Conservation (phyloP, 2,113 vertebrate genomes). For the Engraulis encrasicolus region DNA sequence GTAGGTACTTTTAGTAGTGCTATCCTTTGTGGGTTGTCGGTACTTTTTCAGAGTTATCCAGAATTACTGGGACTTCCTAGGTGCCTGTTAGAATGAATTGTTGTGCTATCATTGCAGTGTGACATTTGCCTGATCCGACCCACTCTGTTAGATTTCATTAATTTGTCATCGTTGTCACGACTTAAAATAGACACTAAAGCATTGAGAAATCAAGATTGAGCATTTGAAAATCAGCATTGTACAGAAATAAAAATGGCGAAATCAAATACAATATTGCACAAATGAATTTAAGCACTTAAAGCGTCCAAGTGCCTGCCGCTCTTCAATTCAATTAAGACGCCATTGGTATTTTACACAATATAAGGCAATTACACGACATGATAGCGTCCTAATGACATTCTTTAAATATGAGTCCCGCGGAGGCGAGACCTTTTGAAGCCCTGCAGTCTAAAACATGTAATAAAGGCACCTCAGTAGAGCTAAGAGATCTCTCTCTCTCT, state of each 20-base stretch:
- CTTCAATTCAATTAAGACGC: neutral
- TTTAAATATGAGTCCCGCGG: neutral
- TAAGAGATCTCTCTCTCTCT: too few species aligned
- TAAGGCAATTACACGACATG: neutral
- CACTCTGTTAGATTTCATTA: neutral
- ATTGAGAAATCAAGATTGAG: neutral
- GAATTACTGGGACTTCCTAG: neutral
- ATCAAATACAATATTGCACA: neutral
- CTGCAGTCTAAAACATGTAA: neutral
- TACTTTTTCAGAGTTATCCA: neutral
- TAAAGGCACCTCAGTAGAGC: constrained; percentile 1
- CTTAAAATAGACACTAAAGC: neutral
- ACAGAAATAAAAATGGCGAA: neutral
- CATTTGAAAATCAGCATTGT: neutral
- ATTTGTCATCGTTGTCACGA: too few species aligned
- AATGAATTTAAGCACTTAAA: neutral
- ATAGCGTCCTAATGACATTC: neutral
- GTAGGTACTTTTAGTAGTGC: neutral
- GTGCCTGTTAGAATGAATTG: neutral
- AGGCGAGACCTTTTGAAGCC: neutral
- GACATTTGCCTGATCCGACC: neutral
- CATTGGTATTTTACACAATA: neutral
- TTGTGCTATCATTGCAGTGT: neutral
- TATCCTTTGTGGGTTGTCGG: constrained; percentile 5
- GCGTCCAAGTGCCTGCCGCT: too few species aligned